Conservation (phyloP, 2,888 invertebrate genomes). For the Lathronympha strigana region DNA sequence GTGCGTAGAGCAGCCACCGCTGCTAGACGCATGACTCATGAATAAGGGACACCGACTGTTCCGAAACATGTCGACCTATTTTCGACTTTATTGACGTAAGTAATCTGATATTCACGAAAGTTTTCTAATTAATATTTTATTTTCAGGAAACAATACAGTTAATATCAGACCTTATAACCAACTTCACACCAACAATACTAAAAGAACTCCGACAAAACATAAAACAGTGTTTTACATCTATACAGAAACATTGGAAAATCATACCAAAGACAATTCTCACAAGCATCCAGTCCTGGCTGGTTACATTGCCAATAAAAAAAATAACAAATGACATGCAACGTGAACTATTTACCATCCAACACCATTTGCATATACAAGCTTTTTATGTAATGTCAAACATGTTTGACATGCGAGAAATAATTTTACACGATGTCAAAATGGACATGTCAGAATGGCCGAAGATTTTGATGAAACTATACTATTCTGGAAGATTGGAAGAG, state of each 20-base stretch:
- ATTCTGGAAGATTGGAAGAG: slow-evolving; percentile 17
- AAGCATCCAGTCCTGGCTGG: slow-evolving; percentile 47
- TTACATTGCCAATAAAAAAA: slow-evolving; percentile 46
- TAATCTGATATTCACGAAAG: too few species aligned
- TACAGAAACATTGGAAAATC: slow-evolving; percentile 43
- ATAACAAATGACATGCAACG: slow-evolving; percentile 51
- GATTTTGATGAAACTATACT: neutral
- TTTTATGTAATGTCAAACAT: slow-evolving; percentile 50
- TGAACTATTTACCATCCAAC: slow-evolving; percentile 39
- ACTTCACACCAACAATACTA: slow-evolving; percentile 46
- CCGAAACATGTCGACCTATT: too few species aligned
- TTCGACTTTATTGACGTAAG: too few species aligned
- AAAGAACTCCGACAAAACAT: slow-evolving; percentile 46
- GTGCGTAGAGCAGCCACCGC: too few species aligned
- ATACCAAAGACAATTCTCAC: slow-evolving; percentile 32
- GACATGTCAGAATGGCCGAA: slow-evolving; percentile 31
- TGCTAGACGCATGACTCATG: too few species aligned
- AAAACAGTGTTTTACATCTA: slow-evolving; percentile 45
- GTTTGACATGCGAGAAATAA: slow-evolving; percentile 32
- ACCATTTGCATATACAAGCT: slow-evolving; percentile 43
- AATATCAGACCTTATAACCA: slow-evolving; percentile 48
- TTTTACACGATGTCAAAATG: slow-evolving; percentile 46
- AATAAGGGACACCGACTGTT: too few species aligned
- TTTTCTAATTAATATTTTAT: too few species aligned
- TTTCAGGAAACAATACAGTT: slow-evolving; percentile 56